These are phyloP conservation scores for Oceanites oceanicus DNA, from an alignment of 2,113 vertebrate species.

Conservation along the genomic window DNA sequence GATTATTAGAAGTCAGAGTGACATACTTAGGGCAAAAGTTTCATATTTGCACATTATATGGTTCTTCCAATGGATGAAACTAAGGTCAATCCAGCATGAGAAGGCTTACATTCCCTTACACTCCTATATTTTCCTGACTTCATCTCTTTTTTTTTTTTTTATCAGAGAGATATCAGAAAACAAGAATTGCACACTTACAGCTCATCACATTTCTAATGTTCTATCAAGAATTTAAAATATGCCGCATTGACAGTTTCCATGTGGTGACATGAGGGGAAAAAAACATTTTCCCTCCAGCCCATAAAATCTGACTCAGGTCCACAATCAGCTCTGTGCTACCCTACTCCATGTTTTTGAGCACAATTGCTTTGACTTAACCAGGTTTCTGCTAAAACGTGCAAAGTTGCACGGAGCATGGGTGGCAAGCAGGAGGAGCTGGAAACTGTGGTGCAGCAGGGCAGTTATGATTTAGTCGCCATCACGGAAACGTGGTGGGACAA, in stretches of 20 bases:
- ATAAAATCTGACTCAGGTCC: not conserved
- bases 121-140: not conserved
- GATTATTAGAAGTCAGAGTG: not conserved
- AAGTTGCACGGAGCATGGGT: too few relatives aligned
- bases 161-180: not conserved
- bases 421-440: too few relatives aligned
- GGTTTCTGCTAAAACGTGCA: not conserved
- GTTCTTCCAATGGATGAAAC: not conserved
- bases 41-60: not conserved
- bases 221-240: not conserved
- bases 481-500: too few relatives aligned
- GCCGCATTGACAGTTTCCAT: not conserved
- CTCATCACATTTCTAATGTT: not conserved
- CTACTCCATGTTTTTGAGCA: not conserved
- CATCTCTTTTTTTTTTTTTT: not conserved
- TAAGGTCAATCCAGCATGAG: not conserved
- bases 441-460: too few relatives aligned
- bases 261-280: not conserved
- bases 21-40: not conserved
- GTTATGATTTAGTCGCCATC: too few relatives aligned
- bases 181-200: slow-evolving; percentile 12
- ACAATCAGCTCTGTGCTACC: not conserved
- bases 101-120: not conserved
- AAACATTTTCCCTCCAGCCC: not conserved
- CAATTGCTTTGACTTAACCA: not conserved